Conservation (phyloP, 2,797 vertebrate species). For the Scolopax rusticola region DNA sequence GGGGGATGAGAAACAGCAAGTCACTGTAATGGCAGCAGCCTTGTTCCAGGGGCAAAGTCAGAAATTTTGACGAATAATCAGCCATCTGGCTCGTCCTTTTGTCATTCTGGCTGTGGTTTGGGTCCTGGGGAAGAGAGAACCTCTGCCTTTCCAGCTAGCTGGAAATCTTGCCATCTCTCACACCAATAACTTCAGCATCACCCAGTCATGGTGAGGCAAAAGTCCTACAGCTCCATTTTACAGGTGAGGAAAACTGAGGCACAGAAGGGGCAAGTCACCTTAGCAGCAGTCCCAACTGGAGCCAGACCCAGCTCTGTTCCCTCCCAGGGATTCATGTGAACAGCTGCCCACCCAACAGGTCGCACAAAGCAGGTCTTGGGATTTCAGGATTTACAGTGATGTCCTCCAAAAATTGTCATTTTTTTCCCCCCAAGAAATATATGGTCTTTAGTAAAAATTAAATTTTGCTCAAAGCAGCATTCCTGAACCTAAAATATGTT, state of each 20-base stretch:
- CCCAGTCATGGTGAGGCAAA: background rate
- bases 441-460: background rate
- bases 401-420: background rate
- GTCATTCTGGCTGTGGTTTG: fast-evolving
- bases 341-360: too few relatives aligned
- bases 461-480: background rate
- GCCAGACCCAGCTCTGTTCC: background rate
- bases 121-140: background rate
- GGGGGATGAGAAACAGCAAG: background rate
- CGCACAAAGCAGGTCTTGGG: background rate
- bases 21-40: background rate
- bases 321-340: background rate
- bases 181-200: background rate
- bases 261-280: background rate
- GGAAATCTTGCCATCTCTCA: background rate
- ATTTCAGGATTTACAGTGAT: background rate
- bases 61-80: background rate
- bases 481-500: background rate
- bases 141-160: background rate
- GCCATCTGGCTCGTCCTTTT: background rate
- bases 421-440: background rate
- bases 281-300: background rate
- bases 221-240: background rate
- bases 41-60: background rate
- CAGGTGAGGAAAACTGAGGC: background rate